Percentiles rank a stretch among this genome's conserved stretches.
phyloP scores from a whole-genome alignment of 2,113 vertebrate species.

The Anarrhichthys ocellatus region DNA sequence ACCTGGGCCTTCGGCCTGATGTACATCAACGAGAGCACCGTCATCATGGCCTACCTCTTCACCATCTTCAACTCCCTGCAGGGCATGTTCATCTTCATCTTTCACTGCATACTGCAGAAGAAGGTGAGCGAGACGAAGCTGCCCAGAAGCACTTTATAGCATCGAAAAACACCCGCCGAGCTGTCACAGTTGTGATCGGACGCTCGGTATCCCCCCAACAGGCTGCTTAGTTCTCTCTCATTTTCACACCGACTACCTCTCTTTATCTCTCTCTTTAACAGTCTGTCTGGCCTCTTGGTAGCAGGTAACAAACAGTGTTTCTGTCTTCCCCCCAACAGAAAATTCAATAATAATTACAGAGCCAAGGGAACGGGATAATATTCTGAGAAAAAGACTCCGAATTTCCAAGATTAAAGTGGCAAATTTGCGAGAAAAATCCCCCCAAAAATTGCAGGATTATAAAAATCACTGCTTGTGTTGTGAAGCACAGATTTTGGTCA shows the following conservation, averaged over 20 bases:
- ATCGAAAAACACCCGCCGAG: conserved; percentile 46
- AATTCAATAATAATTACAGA: neutral
- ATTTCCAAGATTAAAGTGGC: neutral
- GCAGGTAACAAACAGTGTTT: conserved; percentile 43
- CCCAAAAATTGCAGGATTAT: no score
- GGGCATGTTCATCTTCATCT: conserved; percentile 99
- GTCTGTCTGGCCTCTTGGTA: conserved; percentile 19
- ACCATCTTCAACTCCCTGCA: conserved; percentile 99
- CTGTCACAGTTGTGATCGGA: conserved; percentile 60
- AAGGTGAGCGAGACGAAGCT: conserved; percentile 87
- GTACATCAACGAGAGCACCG: conserved; percentile 99
- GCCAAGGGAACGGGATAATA: neutral
- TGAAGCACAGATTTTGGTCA: no score
- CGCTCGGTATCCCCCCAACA: conserved; percentile 23
- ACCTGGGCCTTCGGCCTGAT: conserved; percentile 99
- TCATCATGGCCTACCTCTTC: conserved; percentile 99
- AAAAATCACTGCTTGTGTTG: no score
- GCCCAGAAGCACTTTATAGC: neutral
- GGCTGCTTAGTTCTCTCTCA: conserved; percentile 34
- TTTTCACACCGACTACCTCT: neutral
- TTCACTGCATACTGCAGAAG: conserved; percentile 99
- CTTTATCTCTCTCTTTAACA: conserved; percentile 17
- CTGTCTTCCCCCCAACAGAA: neutral
- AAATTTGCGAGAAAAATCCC: neutral
- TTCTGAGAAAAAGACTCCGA: no score